Evolutionary conservation across 2,113 vertebrate species (phyloP), one percentile per base, ranked within the genome.

Genomic region (Muntiacus muntjak): DNA sequence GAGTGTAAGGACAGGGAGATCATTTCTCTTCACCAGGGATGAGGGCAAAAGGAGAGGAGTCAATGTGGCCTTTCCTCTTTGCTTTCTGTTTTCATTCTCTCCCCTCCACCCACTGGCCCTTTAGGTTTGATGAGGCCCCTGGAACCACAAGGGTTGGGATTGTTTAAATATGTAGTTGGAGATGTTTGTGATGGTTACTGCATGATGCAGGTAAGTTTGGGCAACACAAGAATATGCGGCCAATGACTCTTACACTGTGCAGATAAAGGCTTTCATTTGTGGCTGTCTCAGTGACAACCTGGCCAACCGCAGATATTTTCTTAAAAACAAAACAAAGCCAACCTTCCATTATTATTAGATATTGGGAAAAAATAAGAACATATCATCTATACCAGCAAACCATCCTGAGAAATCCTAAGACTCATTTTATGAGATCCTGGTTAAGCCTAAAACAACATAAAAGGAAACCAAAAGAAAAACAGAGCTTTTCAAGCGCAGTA

Each of bases 41-140:
- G 9, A n/a, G 45, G 57, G 62, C 19, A n/a, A 71, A 58, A 45
- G 0, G 2, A 17, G 43, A 33, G 21, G 7, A 16, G 1, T 3
- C 0, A 13, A 0, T 0, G 13, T 0, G 6, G 1, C 3, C 33
- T 11, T n/a, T 25, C 6, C 45, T 30, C 50, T 8, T 50, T 28
- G 1, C 8, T 3, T 47, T 25, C 28, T 9, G 50, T 54, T 21
- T 13, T 13, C 21, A 2, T 10, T 6, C 30, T 60, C 8, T 7
- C 1, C 2, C 9, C 26, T 57, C 43, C 11, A 15, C 43, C 21
- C 33, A 7, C 28, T 6, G 33, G 40, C 19, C 57, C 36, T 57
- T 7, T 5, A 43, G 23, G 14, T 26, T 1, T 0, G 0, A 3
- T 0, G 30, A 23, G 21, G 1, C 2, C 19, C 81, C 21, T 7